Conservation (phyloP, 2,888 invertebrate species). For the Halocaridina rubra region DNA sequence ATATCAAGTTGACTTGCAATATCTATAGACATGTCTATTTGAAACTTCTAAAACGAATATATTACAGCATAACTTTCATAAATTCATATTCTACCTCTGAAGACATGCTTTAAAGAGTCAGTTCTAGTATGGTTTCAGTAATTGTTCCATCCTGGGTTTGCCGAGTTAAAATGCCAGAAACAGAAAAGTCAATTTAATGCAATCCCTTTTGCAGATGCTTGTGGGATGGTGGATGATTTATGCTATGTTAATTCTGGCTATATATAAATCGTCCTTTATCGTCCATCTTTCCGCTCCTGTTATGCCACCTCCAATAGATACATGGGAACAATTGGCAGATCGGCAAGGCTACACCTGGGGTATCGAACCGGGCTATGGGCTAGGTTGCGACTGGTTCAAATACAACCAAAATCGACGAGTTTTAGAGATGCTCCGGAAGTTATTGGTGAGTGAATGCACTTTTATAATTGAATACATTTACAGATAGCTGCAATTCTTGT, state of each 20-base stretch:
- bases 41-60: too few species aligned
- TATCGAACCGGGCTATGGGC: neutral
- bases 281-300: neutral
- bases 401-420: neutral
- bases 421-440: neutral
- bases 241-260: neutral
- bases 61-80: too few species aligned
- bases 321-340: neutral
- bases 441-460: neutral
- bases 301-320: neutral
- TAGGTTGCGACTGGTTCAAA: neutral
- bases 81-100: too few species aligned
- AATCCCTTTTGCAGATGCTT: neutral
- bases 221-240: neutral
- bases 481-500: too few species aligned
- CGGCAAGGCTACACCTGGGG: neutral
- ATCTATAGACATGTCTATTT: too few species aligned
- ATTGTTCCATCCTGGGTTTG: too few species aligned
- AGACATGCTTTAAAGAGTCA: too few species aligned
- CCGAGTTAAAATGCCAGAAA: too few species aligned
- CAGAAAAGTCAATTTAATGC: too few species aligned
- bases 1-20: too few species aligned
- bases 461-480: too few species aligned
- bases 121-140: too few species aligned
- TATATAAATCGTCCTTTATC: neutral